Base-by-base conservation (phyloP, 2,797 vertebrate genomes). In the Bufotes viridis region DNA sequence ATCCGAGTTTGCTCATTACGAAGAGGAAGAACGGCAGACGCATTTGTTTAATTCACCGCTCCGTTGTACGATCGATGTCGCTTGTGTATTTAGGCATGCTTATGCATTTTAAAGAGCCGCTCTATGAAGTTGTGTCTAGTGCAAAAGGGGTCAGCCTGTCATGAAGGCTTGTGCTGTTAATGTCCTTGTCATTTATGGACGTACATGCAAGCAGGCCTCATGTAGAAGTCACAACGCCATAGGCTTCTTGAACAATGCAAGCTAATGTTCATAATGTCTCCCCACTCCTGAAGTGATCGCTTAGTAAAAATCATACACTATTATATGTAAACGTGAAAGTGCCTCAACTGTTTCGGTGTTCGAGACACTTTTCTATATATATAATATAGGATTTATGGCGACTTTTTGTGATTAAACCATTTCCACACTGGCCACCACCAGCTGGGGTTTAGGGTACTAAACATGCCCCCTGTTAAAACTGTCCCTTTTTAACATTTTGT, bases 1-100 rank as follows among this genome's bases (percentile, higher is more conserved):
- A 42, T 85, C 22, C 75, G 34, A 7, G 60, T 69, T 65, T 67
- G 74, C 42, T 76, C 81, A 81, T 78, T 63, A 76, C 65, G 20
- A 18, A 60, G 74, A 85, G 60, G 74, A 55, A 78, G 51, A 60
- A 18, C 57, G 57, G 3, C 82, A 78, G 72, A 51, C 34, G 53
- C 22, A 85, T 85, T 60, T 78, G 72, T 76, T 85, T 85, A 78
- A 76, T 63, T 82, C 29, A 67, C 60, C 61, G 42, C 75, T 53
- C 67, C 74, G 15, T 74, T 75, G 57, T 87, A 26, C 72, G 78
- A 53, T 82, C 49, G 57, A 51, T 49, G 49, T 78, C 51, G 72
- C 57, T 75, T 78, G 83, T 76, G 57, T 65, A 65, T 85, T 65
- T 76, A 85, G 61, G 83, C 84, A 85, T 85, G 84, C 74, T 34